Percentiles rank a stretch among this genome's conserved stretches.
Evolutionary conservation across 2,888 invertebrate species (phyloP).

Genomic region (Patella ulyssiponensis): DNA sequence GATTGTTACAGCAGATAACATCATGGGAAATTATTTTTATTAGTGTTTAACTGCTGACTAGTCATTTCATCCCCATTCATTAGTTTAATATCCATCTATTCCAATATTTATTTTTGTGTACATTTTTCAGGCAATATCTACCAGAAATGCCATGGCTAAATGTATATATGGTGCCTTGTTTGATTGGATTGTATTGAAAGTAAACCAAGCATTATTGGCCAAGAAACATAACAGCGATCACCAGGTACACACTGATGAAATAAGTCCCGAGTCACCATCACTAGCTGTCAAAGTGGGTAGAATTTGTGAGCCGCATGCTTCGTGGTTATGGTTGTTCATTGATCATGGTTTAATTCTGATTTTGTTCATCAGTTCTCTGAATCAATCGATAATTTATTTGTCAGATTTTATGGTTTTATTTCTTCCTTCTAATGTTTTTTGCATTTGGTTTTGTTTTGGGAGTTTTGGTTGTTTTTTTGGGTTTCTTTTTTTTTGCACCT

Average conservation of each 20-base stretch:
- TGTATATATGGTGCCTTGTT: constrained; percentile 96
- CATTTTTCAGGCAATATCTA: constrained; percentile 64
- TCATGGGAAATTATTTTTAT: too few species aligned
- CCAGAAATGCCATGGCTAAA: constrained; percentile 93
- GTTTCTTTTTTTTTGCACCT: too few species aligned
- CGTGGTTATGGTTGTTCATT: not conserved
- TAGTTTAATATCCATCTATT: too few species aligned
- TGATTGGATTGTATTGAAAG: constrained; percentile 97
- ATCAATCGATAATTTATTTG: not conserved
- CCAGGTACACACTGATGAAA: constrained; percentile 73
- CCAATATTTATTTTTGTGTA: not conserved
- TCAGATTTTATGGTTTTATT: not conserved
- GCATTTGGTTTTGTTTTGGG: not conserved
- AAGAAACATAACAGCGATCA: constrained; percentile 88
- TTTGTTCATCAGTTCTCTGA: not conserved
- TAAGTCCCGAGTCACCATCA: constrained; percentile 1
- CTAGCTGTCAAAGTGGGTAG: constrained; percentile 5
- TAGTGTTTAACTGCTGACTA: too few species aligned
- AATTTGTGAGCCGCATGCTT: constrained; percentile 6
- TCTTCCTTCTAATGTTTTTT: not conserved
- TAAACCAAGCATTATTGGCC: constrained; percentile 92
- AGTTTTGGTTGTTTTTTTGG: not conserved
- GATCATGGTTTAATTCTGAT: constrained; percentile 8
- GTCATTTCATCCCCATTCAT: too few species aligned
- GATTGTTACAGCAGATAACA: too few species aligned